Base-by-base conservation (phyloP, 2,888 invertebrate genomes). In the Netelia melanura region DNA sequence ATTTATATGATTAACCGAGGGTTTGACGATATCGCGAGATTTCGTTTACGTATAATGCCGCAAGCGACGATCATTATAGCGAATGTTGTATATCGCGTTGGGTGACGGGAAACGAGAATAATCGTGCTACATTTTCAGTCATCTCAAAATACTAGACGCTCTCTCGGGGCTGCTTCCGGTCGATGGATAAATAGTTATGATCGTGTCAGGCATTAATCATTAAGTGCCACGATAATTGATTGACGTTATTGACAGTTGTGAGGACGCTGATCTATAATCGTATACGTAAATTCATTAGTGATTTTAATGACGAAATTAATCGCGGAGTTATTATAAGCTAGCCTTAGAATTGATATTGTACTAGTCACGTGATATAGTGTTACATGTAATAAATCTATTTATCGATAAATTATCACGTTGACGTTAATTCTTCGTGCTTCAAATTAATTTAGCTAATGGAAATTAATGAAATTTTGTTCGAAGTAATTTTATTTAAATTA, bases 1-100 rank as follows among this genome's bases (percentile, higher is more conserved):
- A 62, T 62, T 74, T 43, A 74, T 62, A 74, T 74, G 74, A 74
- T 74, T 74, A 62, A 74, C 61, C 62, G 74, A 48, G 48, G 48
- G 30, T 10, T 25, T 6, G 62, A 38, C n/a, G 52, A 43, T 58
- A 17, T 58, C 43, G 23, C 62, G 52, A 62, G 52, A 74, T 74
- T 74, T n/a, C 25, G 43, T 62, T 2, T 61, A 44, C 62, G 48
- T 52, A 11, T 62, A 48, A 25, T n/a, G 48, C n/a, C 21, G 54
- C 21, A 44, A 25, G 11, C 62, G 48, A 43, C 10, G 14, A 30
- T 8, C 56, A 56, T 56, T n/a, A 71, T 25, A 62, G 30, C n/a
- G 62, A 62, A n/a, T 52, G 23, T 9, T 43, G 14, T 17, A 17
- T 25, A 56, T 56, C 54, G 56, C 71, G 56, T 21, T 71, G 61